Percentiles rank a stretch among this genome's conserved stretches.
phyloP scores from a whole-genome alignment of 35 echinoderm and acorn worm genomes.

The Patiria miniata region DNA sequence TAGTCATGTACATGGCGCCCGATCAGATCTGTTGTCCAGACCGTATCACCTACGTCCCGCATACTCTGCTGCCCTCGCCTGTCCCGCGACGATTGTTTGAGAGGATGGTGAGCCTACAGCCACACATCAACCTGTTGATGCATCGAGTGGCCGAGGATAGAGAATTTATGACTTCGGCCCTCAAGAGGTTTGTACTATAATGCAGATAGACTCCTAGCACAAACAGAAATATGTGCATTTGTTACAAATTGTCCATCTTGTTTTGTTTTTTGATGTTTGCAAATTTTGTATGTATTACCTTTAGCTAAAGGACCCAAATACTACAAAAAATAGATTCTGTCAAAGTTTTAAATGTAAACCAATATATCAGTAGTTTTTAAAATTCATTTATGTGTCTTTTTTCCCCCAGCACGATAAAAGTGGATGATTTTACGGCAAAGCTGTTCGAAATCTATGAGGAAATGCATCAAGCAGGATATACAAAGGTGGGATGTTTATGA shows the following conservation, averaged over 20 bases:
- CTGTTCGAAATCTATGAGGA: conserved; percentile 76
- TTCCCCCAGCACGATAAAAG: conserved; percentile 67
- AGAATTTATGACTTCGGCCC: conserved; percentile 62
- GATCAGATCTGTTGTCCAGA: conserved; percentile 11
- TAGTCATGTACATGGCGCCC: conserved; percentile 7
- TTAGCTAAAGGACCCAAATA: no score
- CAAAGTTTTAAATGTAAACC: no score
- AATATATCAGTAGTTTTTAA: no score
- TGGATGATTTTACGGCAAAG: conserved; percentile 87
- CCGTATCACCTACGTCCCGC: conserved; percentile 53
- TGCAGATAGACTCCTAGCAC: no score
- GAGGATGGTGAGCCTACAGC: conserved; percentile 41
- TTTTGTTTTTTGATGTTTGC: no score
- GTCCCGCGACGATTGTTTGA: conserved; percentile 74
- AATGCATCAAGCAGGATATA: conserved; percentile 45
- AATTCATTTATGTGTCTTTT: not conserved
- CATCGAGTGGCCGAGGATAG: conserved; percentile 65
- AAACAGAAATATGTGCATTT: no score
- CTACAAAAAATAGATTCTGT: no score
- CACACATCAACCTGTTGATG: conserved; percentile 60
- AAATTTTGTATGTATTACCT: no score
- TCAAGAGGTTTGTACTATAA: conserved; percentile 64
- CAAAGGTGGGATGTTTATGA: conserved; percentile 40
- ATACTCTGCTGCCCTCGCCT: conserved; percentile 74
- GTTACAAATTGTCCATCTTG: no score